A percentile compares a stretch with the other conserved stretches of the same genome.
Evolutionary conservation across 2,888 invertebrate species (phyloP).

Genomic region (Eledona agricola): DNA sequence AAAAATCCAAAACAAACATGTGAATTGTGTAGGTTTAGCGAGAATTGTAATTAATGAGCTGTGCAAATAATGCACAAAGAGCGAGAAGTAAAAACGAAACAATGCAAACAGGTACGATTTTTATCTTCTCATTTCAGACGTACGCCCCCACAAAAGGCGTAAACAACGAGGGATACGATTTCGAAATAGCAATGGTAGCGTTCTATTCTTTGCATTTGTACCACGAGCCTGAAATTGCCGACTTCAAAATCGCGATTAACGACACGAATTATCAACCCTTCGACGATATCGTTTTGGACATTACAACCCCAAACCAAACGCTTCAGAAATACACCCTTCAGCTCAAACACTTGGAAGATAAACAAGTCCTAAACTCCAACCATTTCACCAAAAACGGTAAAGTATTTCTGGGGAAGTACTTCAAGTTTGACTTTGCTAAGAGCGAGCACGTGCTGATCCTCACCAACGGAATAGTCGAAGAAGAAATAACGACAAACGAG

Average conservation of each 20-base stretch:
- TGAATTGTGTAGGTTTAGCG: too few species aligned
- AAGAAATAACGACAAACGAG: slow-evolving; percentile 6
- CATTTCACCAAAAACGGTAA: slow-evolving; percentile 23
- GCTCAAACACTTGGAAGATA: slow-evolving; percentile 24
- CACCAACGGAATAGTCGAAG: slow-evolving; percentile 15
- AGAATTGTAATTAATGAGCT: too few species aligned
- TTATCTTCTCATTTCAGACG: neutral
- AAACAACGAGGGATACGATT: slow-evolving; percentile 24
- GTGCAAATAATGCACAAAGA: slow-evolving; percentile 11
- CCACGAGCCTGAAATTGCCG: slow-evolving; percentile 2
- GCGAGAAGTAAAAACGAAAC: slow-evolving; percentile 9
- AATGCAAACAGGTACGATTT: neutral
- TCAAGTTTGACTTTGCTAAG: slow-evolving; percentile 20
- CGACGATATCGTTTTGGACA: slow-evolving; percentile 19
- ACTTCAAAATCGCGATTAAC: slow-evolving; percentile 23
- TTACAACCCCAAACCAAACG: neutral
- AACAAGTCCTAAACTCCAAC: slow-evolving; percentile 7
- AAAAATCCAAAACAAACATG: too few species aligned
- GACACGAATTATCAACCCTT: slow-evolving; percentile 20
- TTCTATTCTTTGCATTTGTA: slow-evolving; percentile 13
- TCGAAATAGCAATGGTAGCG: slow-evolving; percentile 16
- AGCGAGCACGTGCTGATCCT: slow-evolving; percentile 15
- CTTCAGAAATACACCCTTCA: slow-evolving; percentile 17
- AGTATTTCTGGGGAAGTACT: slow-evolving; percentile 19
- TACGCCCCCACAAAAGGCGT: slow-evolving; percentile 23